Base-by-base conservation (phyloP, 1,140 invertebrate species). In the Euura saliciscinereae region DNA sequence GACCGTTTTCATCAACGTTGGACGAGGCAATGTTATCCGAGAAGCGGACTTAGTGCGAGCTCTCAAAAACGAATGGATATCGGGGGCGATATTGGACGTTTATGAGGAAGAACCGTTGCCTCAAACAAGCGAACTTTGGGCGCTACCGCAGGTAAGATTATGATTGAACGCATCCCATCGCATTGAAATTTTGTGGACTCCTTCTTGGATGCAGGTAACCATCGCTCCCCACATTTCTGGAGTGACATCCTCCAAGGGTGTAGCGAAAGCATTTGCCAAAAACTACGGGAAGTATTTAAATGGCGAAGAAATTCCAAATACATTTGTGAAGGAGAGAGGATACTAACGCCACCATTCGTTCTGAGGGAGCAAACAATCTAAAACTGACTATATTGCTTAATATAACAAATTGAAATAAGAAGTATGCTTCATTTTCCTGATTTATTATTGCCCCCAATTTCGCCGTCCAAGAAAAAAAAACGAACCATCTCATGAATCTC, bases 31-130 rank as follows among this genome's bases (percentile, higher is more conserved):
- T 75, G 77, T 92, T 13, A 88, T 92, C 8, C 81, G 79, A 71
- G 90, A 91, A 81, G 69, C 71, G 0, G 87, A 88, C 73, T 77
- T 92, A 42, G 78, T 91, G 13, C 80, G 84, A 45, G 90, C 91
- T 43, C 74, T 92, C n/a, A 81, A 89, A 75, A 83, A 87, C 73
- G 83, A 85, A 6, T 91, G 89, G 89, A 82, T 92, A 46, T 85
- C 86, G 2, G 88, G 83, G 64, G 91, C 90, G 59, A 88, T 92
- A 77, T 79, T 92, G 43, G 91, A 92, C 84, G 91, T 92, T 51
- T 91, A 90, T 83, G 78, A 86, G 67, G 76, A 78, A 69, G 91
- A 92, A 81, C 91, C 91, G 44, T 80, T 92, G 64, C 81, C 87
- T 13, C 43, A 78, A 44, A 74, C 79, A 2, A 91, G 88, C 82